phyloP scores from a whole-genome alignment of 2,888 invertebrate genomes.

The Nomada goodeniana region DNA sequence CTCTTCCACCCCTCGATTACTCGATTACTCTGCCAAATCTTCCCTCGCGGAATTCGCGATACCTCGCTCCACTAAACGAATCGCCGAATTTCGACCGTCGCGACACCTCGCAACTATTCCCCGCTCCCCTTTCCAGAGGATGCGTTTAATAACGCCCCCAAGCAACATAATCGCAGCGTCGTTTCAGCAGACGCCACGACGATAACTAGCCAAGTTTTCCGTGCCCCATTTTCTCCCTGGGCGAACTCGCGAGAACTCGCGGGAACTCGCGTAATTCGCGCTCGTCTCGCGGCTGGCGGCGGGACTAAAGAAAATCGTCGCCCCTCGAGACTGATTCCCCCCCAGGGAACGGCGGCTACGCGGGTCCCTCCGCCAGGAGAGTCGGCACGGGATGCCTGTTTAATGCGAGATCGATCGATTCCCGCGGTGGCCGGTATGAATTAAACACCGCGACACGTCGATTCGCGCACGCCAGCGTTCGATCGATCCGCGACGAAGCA shows the following conservation, averaged over 20 bases:
- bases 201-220: not conserved
- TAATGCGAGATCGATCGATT: slow-evolving; percentile 39
- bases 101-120: too few relatives aligned
- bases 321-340: not conserved
- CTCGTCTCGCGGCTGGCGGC: too few relatives aligned
- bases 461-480: slow-evolving; percentile 13
- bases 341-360: not conserved
- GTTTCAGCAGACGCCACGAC: not conserved
- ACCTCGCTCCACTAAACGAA: too few relatives aligned
- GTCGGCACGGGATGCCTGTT: not conserved
- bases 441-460: slow-evolving; percentile 46
- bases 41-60: too few relatives aligned
- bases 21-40: too few relatives aligned
- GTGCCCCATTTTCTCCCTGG: not conserved
- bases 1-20: too few relatives aligned
- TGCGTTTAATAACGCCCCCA: not conserved
- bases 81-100: too few relatives aligned
- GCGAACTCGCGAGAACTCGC: not conserved
- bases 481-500: slow-evolving; percentile 56
- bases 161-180: not conserved
- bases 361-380: not conserved
- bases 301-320: not conserved
- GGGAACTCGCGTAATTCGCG: slow-evolving; percentile 1
- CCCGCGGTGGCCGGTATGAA: slow-evolving; percentile 31
- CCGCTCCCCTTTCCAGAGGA: too few relatives aligned